Evolutionary conservation across 2,797 vertebrate species (phyloP).

Genomic region (Sphenopsis melanotis): DNA sequence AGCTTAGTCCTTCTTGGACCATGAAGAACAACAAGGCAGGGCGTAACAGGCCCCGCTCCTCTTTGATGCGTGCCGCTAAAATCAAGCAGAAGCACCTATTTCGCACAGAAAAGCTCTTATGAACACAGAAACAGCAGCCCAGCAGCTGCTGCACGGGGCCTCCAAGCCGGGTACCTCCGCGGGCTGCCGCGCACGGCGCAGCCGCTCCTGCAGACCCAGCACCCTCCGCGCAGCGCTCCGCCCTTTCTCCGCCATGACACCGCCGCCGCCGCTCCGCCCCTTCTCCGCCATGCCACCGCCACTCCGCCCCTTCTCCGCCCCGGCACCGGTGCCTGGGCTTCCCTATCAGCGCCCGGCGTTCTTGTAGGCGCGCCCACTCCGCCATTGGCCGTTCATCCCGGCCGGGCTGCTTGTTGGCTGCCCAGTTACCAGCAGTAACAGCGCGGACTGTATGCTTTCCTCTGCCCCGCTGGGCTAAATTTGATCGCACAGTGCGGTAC

Average conservation of each 20-base stretch:
- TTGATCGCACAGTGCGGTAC: rapidly evolving
- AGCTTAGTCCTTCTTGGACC: background rate
- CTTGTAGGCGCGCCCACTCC: background rate
- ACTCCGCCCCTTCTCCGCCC: background rate
- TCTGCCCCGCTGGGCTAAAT: rapidly evolving
- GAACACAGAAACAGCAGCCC: rapidly evolving
- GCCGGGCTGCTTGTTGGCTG: background rate
- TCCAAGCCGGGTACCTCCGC: conserved; percentile 27
- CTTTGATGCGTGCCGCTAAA: rapidly evolving
- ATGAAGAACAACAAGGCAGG: rapidly evolving
- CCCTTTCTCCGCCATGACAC: background rate
- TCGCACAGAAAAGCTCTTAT: rapidly evolving
- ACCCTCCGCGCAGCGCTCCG: conserved; percentile 58
- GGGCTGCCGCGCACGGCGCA: conserved; percentile 58
- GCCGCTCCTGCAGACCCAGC: conserved; percentile 72
- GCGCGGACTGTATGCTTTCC: rapidly evolving
- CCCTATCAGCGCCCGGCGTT: background rate
- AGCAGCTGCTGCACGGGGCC: rapidly evolving
- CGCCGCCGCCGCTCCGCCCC: background rate
- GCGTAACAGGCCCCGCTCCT: rapidly evolving
- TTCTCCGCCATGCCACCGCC: background rate
- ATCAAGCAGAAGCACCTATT: background rate
- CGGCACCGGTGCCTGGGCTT: rapidly evolving
- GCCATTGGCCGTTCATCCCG: background rate
- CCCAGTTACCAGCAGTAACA: rapidly evolving